Percentiles rank a stretch among this genome's conserved stretches.
Conservation (phyloP, 2,113 vertebrate species). For the Caloenas nicobarica region DNA sequence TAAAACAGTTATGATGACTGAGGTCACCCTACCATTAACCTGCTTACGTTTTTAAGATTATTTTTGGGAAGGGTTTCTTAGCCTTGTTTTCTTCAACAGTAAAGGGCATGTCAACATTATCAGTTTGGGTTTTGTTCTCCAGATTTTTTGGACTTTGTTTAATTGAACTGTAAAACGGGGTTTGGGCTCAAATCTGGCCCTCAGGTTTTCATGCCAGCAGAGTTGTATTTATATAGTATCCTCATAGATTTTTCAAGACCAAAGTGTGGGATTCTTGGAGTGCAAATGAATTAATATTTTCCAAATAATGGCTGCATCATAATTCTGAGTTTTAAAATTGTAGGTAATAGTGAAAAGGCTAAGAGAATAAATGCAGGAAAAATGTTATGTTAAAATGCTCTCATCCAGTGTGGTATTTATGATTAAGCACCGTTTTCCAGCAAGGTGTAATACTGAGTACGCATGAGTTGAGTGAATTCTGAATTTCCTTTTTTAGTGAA, state of each 20-base stretch:
- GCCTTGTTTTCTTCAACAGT: not conserved
- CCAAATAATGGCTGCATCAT: not conserved
- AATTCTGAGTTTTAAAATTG: not conserved
- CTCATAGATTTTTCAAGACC: not conserved
- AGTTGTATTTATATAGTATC: not conserved
- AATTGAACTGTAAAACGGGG: not conserved
- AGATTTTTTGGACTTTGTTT: not conserved
- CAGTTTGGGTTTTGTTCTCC: not conserved
- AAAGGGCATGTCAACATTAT: not conserved
- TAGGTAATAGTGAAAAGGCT: not conserved
- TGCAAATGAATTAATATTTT: not conserved
- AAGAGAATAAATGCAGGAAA: not conserved
- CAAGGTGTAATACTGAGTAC: not conserved
- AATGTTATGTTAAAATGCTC: not conserved
- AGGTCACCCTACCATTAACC: not conserved
- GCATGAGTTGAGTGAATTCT: not conserved
- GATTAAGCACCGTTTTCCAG: not conserved
- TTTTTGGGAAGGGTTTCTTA: not conserved
- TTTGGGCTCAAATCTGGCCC: not conserved
- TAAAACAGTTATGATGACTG: not conserved
- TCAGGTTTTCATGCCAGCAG: not conserved
- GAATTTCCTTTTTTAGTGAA: not conserved
- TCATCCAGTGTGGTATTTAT: not conserved
- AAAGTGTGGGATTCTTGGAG: not conserved
- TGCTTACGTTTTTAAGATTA: not conserved